Conservation (phyloP, 1,140 invertebrate species). For the Penaeus indicus region DNA sequence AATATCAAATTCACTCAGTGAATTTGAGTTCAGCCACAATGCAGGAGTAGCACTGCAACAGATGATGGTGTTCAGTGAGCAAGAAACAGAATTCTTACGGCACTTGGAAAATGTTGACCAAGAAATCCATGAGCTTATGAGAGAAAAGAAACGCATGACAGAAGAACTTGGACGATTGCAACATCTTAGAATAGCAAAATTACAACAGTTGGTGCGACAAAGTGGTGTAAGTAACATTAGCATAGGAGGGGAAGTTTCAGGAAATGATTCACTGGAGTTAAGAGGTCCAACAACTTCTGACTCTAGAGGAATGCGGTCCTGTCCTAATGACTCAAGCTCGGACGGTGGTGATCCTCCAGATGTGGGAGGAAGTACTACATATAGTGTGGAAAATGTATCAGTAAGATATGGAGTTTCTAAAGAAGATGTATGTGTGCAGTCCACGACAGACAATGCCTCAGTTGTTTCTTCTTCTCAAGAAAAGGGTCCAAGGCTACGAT, state of each 20-base stretch:
- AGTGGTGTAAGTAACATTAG: constrained; percentile 5
- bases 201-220: constrained; percentile 40
- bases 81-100: constrained; percentile 52
- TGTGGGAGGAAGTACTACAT: background rate
- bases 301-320: background rate
- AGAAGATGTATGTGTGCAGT: constrained; percentile 48
- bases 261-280: background rate
- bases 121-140: constrained; percentile 44
- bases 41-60: constrained; percentile 49
- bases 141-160: constrained; percentile 50
- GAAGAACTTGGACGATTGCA: constrained; percentile 50
- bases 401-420: constrained; percentile 1
- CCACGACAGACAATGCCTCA: constrained; percentile 60
- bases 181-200: constrained; percentile 43
- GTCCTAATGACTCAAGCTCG: constrained; percentile 45
- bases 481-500: constrained; percentile 35
- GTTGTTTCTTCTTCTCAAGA: constrained; percentile 63
- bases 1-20: constrained; percentile 49
- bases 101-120: constrained; percentile 50
- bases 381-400: constrained; percentile 28
- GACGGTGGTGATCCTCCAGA: constrained; percentile 46
- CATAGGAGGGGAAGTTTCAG: constrained; percentile 25
- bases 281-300: constrained; percentile 31
- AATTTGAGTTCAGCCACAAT: constrained; percentile 54
- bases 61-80: constrained; percentile 53